Base-by-base conservation (phyloP, 2,113 vertebrate genomes). In the Misgurnus anguillicaudatus region DNA sequence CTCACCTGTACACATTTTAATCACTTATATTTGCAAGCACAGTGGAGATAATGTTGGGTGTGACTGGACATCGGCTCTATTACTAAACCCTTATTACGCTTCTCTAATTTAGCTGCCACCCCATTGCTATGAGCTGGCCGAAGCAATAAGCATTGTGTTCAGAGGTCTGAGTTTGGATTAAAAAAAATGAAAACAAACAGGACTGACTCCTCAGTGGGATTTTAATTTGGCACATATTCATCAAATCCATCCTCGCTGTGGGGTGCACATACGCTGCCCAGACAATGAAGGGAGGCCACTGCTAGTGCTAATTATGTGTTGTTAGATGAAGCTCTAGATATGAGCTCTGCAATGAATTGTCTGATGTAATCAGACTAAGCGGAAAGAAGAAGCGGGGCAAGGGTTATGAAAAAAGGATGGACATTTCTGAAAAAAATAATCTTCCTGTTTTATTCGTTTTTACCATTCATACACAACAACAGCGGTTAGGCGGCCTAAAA, bases 171-270 rank as follows among this genome's bases (percentile, higher is more conserved):
- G 6, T 24, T 61, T 47, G 75, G 36, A 66, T 3, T 53, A 19
- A 24, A 5, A 39, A 57, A 55, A 57, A 14, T 19, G 13, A 55
- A 72, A 80, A 65, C n/a, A 80, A 80, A 65, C 60, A 36, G 36
- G 24, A 10, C 53, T 24, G 19, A 48, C 55, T 38, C 39, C 67
- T 62, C 17, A 39, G 67, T 70, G 47, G 66, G 77, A 69, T 71
- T 79, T 79, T 70, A 69, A 69, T 78, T 70, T 70, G 55, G 41
- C 66, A 78, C 65, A 78, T 69, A 60, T 69, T 57, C 19, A n/a
- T 24, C 55, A 60, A 61, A 62, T 70, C 66, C 66, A 48, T 48
- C 55, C 16, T 62, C 41, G 36, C 65, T 70, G 42, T 55, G 60
- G 68, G 58, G 58, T 53, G 60, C 42, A 9, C 58, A 51, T 36